These are phyloP conservation scores for Philotrypesis tridentata DNA, from an alignment of 1,140 invertebrate genomes.

Conservation along the genomic window DNA sequence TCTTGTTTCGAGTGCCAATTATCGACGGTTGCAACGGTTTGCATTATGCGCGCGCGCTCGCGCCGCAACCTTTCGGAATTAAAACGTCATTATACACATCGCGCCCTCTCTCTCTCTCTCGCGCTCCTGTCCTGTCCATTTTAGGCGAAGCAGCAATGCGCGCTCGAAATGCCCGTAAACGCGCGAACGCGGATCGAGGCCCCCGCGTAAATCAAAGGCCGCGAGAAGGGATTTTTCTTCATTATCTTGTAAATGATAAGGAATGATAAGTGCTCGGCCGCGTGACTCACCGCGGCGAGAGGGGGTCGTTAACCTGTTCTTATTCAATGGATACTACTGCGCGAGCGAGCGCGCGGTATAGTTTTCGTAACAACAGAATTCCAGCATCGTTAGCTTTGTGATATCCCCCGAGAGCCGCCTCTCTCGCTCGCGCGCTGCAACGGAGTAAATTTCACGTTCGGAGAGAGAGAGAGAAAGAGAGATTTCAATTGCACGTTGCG, in stretches of 20 bases:
- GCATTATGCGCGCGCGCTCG: not conserved
- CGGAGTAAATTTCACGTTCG: not conserved
- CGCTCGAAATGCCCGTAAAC: slow-evolving; percentile 5
- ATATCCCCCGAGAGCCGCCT: not conserved
- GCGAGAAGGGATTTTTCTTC: slow-evolving; percentile 9
- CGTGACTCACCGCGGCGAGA: not conserved
- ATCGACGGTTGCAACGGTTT: not conserved
- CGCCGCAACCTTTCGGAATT: no score
- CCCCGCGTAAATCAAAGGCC: slow-evolving; percentile 19
- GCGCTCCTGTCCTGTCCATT: slow-evolving; percentile 2
- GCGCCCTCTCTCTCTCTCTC: no score
- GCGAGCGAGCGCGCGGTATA: no score
- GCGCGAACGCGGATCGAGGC: not conserved
- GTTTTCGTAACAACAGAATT: not conserved
- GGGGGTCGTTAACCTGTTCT: not conserved
- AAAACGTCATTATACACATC: slow-evolving; percentile 32
- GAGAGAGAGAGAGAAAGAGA: no score
- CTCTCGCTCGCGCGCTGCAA: no score
- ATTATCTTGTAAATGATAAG: slow-evolving; percentile 1
- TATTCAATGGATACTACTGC: not conserved
- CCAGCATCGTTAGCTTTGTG: not conserved
- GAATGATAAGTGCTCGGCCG: not conserved
- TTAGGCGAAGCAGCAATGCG: not conserved
- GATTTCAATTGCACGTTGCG: not conserved
- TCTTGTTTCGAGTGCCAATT: slow-evolving; percentile 54